These are phyloP conservation scores for Conops quadrifasciatus DNA, from an alignment of 2,888 invertebrate species.

Conservation along the genomic window DNA sequence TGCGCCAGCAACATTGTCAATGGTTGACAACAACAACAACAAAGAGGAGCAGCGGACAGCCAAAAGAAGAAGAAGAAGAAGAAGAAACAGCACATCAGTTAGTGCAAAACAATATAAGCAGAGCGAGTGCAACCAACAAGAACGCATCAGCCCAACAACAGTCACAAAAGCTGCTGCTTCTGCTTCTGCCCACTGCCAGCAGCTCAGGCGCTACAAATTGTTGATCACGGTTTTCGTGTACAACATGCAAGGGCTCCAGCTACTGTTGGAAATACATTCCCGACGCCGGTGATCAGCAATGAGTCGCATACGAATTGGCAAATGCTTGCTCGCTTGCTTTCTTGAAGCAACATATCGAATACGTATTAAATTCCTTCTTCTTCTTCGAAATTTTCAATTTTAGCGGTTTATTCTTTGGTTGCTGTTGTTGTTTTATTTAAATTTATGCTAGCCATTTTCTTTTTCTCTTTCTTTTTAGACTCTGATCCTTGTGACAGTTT, in stretches of 20 bases:
- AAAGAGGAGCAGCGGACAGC: not conserved
- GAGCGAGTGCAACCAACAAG: conserved; percentile 3
- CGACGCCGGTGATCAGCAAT: not conserved
- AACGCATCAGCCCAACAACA: conserved; percentile 4
- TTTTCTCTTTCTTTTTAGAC: too few relatives aligned
- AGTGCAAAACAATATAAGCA: too few relatives aligned
- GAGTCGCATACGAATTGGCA: not conserved
- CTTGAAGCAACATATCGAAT: conserved; percentile 18
- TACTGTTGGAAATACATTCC: conserved; percentile 28
- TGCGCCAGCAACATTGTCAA: conserved; percentile 5
- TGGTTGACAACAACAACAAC: not conserved
- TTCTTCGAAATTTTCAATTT: not conserved
- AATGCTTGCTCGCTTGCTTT: not conserved
- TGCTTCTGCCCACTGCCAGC: not conserved
- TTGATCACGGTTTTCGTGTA: conserved; percentile 66
- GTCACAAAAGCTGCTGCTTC: not conserved
- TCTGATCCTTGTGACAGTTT: too few relatives aligned
- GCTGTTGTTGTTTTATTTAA: too few relatives aligned
- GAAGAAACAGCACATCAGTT: too few relatives aligned
- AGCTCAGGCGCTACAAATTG: conserved; percentile 58
- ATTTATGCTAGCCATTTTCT: too few relatives aligned
- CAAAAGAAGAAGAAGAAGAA: not conserved
- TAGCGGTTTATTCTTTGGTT: too few relatives aligned
- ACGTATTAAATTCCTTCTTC: conserved; percentile 17
- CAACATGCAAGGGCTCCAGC: conserved; percentile 56